A percentile compares a stretch with the other conserved stretches of the same genome.
These are phyloP conservation scores for Gymnocypris eckloni DNA, from an alignment of 2,797 vertebrate species.

Conservation along the genomic window DNA sequence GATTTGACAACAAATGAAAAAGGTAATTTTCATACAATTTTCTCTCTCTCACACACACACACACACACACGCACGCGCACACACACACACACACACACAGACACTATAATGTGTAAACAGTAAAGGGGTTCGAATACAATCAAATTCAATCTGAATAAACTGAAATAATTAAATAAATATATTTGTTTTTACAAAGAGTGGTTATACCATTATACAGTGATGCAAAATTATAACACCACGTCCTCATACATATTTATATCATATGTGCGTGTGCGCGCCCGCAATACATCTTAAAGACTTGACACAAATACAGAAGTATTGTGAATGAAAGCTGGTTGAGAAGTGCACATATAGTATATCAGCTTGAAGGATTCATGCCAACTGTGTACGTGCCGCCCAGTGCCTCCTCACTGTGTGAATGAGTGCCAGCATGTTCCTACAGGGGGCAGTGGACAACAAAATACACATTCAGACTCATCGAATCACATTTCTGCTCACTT, in stretches of 20 bases:
- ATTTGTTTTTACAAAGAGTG: background rate
- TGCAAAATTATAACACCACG: too few species aligned
- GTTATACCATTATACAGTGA: background rate
- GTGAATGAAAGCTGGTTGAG: background rate
- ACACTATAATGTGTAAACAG: too few species aligned
- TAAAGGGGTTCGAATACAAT: too few species aligned
- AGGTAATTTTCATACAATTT: background rate
- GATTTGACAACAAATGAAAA: background rate
- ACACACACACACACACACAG: too few species aligned
- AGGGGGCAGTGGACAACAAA: conserved; percentile 18
- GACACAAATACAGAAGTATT: background rate
- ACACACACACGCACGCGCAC: too few species aligned
- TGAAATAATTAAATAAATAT: too few species aligned
- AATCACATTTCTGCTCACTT: background rate
- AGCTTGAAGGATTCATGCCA: conserved; percentile 64
- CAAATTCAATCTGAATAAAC: too few species aligned
- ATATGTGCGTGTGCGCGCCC: too few species aligned
- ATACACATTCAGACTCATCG: background rate
- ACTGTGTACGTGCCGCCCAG: conserved; percentile 71
- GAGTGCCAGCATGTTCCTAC: background rate
- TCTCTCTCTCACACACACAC: background rate
- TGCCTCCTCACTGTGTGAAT: conserved; percentile 24
- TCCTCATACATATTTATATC: too few species aligned
- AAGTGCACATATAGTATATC: background rate
- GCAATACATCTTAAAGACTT: too few species aligned